phyloP scores from a whole-genome alignment of 2,888 invertebrate species.

The Podotricha telesiphe region DNA sequence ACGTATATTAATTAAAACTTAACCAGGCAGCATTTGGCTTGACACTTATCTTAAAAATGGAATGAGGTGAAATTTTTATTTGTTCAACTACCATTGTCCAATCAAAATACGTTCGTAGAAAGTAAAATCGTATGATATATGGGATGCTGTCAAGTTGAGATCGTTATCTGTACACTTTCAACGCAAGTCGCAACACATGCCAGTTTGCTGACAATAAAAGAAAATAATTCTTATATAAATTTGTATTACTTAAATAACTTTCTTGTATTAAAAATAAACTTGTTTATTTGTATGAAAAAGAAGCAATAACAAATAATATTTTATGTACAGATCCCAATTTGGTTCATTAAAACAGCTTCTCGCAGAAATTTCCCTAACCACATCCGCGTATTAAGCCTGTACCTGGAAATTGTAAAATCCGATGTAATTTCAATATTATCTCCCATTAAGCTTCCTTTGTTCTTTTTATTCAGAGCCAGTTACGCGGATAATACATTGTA shows the following conservation, averaged over 20 bases:
- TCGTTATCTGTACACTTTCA: constrained; percentile 16
- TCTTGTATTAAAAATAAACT: too few relatives aligned
- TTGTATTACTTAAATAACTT: too few relatives aligned
- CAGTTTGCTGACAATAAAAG: neutral
- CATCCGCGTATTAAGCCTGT: neutral
- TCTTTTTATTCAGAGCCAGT: constrained; percentile 1
- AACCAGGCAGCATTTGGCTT: too few relatives aligned
- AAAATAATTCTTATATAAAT: neutral
- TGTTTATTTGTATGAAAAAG: too few relatives aligned
- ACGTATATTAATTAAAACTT: too few relatives aligned
- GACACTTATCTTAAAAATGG: constrained; percentile 15
- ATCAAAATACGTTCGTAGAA: constrained; percentile 13
- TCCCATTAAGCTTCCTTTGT: constrained; percentile 5
- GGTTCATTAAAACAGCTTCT: neutral
- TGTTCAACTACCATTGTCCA: constrained; percentile 4
- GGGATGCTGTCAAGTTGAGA: constrained; percentile 19
- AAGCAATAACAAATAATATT: too few relatives aligned
- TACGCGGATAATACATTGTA: constrained; percentile 26
- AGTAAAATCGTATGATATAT: constrained; percentile 22
- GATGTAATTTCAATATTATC: constrained; percentile 12
- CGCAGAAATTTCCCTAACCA: constrained; percentile 10
- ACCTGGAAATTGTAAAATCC: neutral
- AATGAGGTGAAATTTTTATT: constrained; percentile 16
- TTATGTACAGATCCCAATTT: neutral
- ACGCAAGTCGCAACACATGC: neutral